Conservation (phyloP, 1,140 invertebrate species). For the Solen grandis region DNA sequence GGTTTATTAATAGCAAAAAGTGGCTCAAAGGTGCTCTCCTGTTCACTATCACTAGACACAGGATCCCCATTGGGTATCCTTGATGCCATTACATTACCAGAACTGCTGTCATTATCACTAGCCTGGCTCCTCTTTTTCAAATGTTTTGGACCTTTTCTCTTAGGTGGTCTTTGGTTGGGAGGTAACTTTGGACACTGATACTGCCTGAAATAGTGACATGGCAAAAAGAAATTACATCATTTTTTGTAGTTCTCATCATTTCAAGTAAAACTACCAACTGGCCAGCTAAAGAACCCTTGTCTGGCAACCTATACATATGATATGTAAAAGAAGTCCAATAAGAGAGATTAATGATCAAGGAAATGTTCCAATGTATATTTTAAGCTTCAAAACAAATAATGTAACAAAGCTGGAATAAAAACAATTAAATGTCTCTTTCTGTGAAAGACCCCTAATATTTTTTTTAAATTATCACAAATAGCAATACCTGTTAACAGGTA, state of each 20-base stretch:
- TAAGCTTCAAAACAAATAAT: no score
- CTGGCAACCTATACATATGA: no score
- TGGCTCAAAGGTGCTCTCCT: slow-evolving; percentile 71
- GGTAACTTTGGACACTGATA: slow-evolving; percentile 62
- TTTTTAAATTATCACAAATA: no score
- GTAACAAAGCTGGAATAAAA: no score
- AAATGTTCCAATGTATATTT: no score
- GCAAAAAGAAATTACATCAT: background rate
- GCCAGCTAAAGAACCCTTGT: background rate
- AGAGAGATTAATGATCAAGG: no score
- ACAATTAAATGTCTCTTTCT: no score
- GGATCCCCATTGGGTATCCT: slow-evolving; percentile 47
- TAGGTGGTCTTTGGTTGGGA: slow-evolving; percentile 51
- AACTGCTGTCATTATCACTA: slow-evolving; percentile 53
- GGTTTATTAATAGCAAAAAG: slow-evolving; percentile 73
- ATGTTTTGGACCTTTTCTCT: slow-evolving; percentile 50
- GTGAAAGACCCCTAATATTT: no score
- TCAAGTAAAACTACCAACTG: background rate
- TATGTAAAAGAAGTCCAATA: no score
- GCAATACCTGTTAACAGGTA: no score
- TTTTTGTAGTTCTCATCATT: background rate
- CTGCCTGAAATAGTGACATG: slow-evolving; percentile 58
- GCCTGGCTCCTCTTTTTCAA: slow-evolving; percentile 30
- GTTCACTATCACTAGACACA: slow-evolving; percentile 72
- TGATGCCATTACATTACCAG: slow-evolving; percentile 65